Conservation (phyloP, 2,797 vertebrate genomes). For the Tangara arthus region DNA sequence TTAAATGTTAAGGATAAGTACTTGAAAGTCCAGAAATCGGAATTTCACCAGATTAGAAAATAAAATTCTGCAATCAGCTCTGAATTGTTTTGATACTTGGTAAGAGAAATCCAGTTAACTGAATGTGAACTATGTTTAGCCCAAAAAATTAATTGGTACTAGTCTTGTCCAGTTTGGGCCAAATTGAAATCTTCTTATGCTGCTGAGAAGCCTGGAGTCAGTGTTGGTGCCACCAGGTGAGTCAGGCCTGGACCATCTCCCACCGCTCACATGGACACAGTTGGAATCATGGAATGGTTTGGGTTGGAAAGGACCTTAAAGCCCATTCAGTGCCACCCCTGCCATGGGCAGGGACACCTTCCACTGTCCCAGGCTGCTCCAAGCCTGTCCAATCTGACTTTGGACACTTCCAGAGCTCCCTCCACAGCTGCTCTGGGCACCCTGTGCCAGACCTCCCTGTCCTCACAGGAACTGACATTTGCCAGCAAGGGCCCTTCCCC, state of each 20-base stretch:
- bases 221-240: neutral
- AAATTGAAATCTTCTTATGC: neutral
- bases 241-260: neutral
- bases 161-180: neutral
- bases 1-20: neutral
- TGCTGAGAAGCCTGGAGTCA: neutral
- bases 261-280: rapidly evolving
- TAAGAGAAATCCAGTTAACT: neutral
- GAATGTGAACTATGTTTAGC: neutral
- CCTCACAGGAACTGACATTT: rapidly evolving
- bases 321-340: too few species aligned
- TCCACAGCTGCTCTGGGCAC: neutral
- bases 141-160: neutral
- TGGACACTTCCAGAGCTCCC: neutral
- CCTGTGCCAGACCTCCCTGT: neutral
- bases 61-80: neutral
- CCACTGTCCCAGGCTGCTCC: neutral
- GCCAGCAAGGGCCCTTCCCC: neutral
- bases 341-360: neutral
- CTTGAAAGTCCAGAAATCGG: neutral
- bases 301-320: neutral
- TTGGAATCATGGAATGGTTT: neutral
- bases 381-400: neutral
- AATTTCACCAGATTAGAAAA: neutral
- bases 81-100: neutral